phyloP scores from a whole-genome alignment of 2,113 vertebrate genomes.

The Myrmecobius fasciatus region DNA sequence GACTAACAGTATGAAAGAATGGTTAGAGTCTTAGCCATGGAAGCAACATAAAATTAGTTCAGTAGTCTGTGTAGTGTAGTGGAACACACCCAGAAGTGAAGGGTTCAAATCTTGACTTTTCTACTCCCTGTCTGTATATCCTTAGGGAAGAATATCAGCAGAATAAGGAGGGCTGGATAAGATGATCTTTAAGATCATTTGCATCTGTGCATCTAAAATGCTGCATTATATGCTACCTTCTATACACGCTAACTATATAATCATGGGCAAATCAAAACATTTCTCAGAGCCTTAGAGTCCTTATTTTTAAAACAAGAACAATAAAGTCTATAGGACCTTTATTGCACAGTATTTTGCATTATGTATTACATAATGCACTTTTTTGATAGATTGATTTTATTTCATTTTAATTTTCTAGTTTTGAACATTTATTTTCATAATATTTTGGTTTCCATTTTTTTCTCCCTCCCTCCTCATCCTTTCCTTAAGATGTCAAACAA shows the following conservation, averaged over 20 bases:
- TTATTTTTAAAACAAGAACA: not conserved
- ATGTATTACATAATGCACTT: not conserved
- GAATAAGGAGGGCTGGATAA: not conserved
- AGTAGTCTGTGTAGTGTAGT: not conserved
- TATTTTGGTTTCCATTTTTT: no score
- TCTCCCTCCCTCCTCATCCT: no score
- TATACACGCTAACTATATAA: not conserved
- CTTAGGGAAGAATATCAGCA: not conserved
- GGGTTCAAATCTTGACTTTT: not conserved
- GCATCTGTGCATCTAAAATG: not conserved
- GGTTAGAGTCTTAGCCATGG: not conserved
- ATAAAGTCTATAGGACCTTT: not conserved
- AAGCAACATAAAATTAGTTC: not conserved
- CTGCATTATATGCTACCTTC: not conserved
- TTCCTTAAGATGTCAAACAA: no score
- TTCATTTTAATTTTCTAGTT: no score
- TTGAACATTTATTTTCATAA: no score
- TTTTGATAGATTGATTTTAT: no score
- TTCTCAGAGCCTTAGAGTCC: not conserved
- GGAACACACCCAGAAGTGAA: not conserved
- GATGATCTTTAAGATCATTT: not conserved
- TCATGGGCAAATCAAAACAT: constrained; percentile 11
- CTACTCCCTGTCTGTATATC: not conserved
- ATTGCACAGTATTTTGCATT: not conserved
- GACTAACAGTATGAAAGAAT: not conserved